These are phyloP conservation scores for Dusona sp. DNA, from an alignment of 2,888 invertebrate species.

Conservation along the genomic window DNA sequence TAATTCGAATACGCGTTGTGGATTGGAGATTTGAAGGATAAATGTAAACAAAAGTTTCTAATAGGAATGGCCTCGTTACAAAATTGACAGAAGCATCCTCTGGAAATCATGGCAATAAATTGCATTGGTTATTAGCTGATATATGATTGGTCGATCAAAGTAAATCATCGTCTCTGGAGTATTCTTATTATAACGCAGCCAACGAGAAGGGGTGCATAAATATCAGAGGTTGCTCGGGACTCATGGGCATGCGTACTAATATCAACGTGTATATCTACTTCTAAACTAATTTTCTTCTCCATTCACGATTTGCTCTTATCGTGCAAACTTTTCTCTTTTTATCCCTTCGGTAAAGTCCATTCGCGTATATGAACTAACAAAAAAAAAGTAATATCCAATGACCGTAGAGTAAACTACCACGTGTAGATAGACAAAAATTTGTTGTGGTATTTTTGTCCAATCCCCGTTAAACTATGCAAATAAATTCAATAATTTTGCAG, in stretches of 20 bases:
- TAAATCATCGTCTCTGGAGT: not conserved
- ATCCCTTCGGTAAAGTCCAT: not conserved
- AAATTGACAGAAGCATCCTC: not conserved
- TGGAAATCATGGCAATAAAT: not conserved
- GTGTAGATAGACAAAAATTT: not conserved
- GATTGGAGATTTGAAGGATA: no score
- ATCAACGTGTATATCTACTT: not conserved
- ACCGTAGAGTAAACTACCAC: not conserved
- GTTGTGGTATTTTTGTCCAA: not conserved
- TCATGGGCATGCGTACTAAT: constrained; percentile 29
- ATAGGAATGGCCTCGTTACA: no score
- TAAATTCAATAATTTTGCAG: not conserved
- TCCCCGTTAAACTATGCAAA: not conserved
- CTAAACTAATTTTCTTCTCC: constrained; percentile 37
- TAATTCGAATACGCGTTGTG: no score
- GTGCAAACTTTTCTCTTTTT: constrained; percentile 23
- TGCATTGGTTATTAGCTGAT: not conserved
- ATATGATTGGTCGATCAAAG: constrained; percentile 8
- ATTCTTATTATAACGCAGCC: not conserved
- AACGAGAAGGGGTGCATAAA: constrained; percentile 17
- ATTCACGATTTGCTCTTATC: constrained; percentile 52
- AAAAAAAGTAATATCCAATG: not conserved
- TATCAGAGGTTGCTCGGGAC: constrained; percentile 21
- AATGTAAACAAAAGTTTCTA: not conserved
- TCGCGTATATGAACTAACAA: not conserved